Conservation (phyloP, 2,888 invertebrate genomes). For the Tuta absoluta region DNA sequence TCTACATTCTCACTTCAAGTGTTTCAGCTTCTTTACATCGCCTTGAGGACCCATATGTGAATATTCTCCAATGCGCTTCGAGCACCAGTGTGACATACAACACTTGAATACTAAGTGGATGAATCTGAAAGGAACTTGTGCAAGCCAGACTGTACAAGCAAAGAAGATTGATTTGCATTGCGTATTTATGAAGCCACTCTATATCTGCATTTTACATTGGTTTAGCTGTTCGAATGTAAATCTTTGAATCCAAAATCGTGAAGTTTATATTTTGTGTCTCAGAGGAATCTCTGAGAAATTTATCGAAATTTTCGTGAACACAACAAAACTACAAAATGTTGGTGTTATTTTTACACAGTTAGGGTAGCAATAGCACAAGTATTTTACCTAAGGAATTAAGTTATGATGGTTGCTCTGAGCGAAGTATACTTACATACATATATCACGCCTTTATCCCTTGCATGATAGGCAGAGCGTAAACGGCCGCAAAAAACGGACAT, state of each 20-base stretch:
- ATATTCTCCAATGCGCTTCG: conserved; percentile 42
- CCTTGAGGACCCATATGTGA: conserved; percentile 37
- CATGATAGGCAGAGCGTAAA: too few relatives aligned
- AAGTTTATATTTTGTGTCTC: too few relatives aligned
- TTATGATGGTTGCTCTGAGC: too few relatives aligned
- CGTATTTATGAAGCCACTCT: background rate
- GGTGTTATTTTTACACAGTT: too few relatives aligned
- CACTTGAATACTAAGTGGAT: conserved; percentile 39
- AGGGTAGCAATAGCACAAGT: too few relatives aligned
- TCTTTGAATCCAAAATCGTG: background rate
- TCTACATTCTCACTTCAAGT: conserved; percentile 33
- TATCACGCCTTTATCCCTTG: too few relatives aligned
- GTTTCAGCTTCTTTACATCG: conserved; percentile 34
- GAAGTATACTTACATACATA: too few relatives aligned
- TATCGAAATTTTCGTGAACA: too few relatives aligned
- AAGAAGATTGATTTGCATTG: background rate
- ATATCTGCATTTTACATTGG: background rate
- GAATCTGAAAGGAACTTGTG: background rate
- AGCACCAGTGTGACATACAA: conserved; percentile 40
- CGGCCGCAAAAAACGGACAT: too few relatives aligned
- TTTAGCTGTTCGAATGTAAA: background rate
- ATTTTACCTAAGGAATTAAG: too few relatives aligned
- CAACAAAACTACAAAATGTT: too few relatives aligned
- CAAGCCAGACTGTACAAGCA: background rate
- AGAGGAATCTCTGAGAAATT: too few relatives aligned